Base-by-base conservation (phyloP, 2,888 invertebrate genomes). In the Torymus auratus region DNA sequence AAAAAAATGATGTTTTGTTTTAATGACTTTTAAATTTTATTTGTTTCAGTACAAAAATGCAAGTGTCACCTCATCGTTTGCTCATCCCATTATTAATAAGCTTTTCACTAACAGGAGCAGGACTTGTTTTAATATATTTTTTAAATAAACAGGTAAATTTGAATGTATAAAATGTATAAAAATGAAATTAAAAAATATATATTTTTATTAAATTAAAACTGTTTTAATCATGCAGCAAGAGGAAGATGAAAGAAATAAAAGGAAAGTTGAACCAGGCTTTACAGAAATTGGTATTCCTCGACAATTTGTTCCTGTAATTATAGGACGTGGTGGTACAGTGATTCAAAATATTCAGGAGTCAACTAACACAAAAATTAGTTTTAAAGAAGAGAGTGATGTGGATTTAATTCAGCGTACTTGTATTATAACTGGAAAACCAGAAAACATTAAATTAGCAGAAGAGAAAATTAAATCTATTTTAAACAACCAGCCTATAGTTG, bases 271-370 rank as follows among this genome's bases (percentile, higher is more conserved):
- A 84, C 91, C 91, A 69, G 92, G 93, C 85, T 90, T 91, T 15
- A 89, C 93, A 69, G 94, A 95, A 89, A 89, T 95, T 2, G 90
- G 91, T 83, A 92, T 96, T 23, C 93, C 94, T 0, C 94, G 94
- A 85, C 93, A 94, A 76, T 92, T 93, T 86, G 93, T 95, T 17
- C 93, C 95, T 10, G 92, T 93, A 74, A 91, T 96, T 77, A 95
- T 96, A 86, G 96, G 97, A 56, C 93, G 96, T 84, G 94, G 93
- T 85, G 97, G 97, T 7, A 91, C 93, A n/a, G 94, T 94, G 86
- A 94, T 97, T 69, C 95, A 95, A 89, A 92, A 94, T 78, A 94
- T 98, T 82, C 95, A 97, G 89, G 93, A 93, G 74, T 94, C 93
- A 85, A 94, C 96, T 0, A 94, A 94, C 56, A 95, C 97, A 0